These are phyloP conservation scores for Nymphalis polychloros DNA, from an alignment of 2,888 invertebrate genomes.

Conservation along the genomic window DNA sequence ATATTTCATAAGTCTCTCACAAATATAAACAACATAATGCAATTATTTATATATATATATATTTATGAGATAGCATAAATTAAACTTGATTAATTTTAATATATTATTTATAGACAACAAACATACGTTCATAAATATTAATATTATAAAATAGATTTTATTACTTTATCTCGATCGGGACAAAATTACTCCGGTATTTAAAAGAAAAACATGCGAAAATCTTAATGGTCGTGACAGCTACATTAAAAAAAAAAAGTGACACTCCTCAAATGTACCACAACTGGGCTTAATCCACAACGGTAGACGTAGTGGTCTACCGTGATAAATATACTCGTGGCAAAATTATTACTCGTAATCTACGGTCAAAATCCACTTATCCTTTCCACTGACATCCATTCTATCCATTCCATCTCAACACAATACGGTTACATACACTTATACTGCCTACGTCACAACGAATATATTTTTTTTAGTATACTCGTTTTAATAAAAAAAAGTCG, in stretches of 20 bases:
- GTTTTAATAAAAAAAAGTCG: constrained; percentile 1
- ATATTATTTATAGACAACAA: not conserved
- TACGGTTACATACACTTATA: no score
- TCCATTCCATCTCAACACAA: no score
- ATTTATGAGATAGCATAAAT: constrained; percentile 10
- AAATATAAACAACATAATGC: not conserved
- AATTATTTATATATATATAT: not conserved
- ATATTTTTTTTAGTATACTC: not conserved
- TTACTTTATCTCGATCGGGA: not conserved
- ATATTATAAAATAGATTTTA: constrained; percentile 1
- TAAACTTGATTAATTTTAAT: constrained; percentile 6
- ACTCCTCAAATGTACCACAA: no score
- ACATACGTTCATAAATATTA: constrained; percentile 4
- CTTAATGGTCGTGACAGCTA: not conserved
- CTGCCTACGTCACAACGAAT: not conserved
- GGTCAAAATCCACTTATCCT: no score
- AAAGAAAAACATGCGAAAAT: not conserved
- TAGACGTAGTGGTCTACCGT: no score
- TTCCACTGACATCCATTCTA: no score
- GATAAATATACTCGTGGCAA: no score
- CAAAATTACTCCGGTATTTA: not conserved
- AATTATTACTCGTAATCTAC: no score
- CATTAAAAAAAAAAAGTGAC: not conserved
- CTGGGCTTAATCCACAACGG: no score
- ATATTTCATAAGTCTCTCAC: not conserved